phyloP scores from a whole-genome alignment of 1,140 invertebrate genomes.

The Drosophila bifasciata region DNA sequence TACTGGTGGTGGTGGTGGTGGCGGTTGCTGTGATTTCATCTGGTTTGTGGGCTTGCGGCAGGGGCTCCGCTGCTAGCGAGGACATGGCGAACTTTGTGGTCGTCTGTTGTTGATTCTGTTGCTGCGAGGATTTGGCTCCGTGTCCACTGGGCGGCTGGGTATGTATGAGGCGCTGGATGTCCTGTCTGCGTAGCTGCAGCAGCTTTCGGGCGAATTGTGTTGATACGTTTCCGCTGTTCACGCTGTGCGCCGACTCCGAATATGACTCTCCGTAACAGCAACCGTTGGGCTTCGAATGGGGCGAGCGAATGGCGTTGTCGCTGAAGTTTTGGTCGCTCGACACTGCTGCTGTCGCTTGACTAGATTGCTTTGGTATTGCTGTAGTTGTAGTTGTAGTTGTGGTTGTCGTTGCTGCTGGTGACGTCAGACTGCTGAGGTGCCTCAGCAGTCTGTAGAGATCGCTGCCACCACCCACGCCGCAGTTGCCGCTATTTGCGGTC shows the following conservation, averaged over 20 bases:
- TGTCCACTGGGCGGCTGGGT: conserved; percentile 51
- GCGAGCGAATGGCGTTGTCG: conserved; percentile 58
- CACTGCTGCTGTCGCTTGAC: conserved; percentile 42
- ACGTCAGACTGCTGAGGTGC: conserved; percentile 49
- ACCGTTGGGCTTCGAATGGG: conserved; percentile 60
- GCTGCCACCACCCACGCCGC: conserved; percentile 26
- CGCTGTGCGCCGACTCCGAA: conserved; percentile 62
- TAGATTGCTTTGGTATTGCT: conserved; percentile 64
- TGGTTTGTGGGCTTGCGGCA: conserved; percentile 48
- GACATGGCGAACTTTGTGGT: conserved; percentile 78
- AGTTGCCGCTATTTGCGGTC: conserved; percentile 25
- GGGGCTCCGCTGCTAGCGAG: conserved; percentile 75
- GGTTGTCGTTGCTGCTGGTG: conserved; percentile 38
- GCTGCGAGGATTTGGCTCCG: conserved; percentile 55
- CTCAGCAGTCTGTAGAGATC: conserved; percentile 45
- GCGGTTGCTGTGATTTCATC: conserved; percentile 48
- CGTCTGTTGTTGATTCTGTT: conserved; percentile 57
- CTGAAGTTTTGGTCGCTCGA: conserved; percentile 58
- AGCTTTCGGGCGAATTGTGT: conserved; percentile 62
- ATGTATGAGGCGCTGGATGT: conserved; percentile 66
- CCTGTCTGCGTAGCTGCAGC: conserved; percentile 57
- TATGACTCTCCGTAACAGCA: conserved; percentile 55
- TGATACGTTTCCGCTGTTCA: conserved; percentile 32
- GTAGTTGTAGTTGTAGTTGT: conserved; percentile 29
- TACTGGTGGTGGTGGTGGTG: conserved; percentile 12